Evolutionary conservation across 2,888 invertebrate species (phyloP), one percentile per base, ranked within the genome.

Genomic region (Melinaea menophilus): DNA sequence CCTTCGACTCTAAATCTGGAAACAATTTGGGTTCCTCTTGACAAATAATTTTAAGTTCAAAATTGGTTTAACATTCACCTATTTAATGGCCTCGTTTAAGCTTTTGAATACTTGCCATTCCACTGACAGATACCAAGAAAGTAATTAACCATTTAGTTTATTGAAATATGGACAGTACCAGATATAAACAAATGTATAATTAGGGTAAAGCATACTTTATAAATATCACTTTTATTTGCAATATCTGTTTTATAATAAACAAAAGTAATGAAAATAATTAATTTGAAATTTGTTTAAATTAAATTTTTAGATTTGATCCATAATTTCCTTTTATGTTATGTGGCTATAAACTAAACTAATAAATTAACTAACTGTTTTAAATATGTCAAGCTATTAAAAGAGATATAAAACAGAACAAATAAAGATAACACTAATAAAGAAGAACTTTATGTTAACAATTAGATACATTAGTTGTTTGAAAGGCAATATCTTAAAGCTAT

Each of bases 1-100:
- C 88, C 83, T 87, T 87, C 77, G 73, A 67, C 72, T 79, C 84
- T 89, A 89, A 87, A 88, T 88, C 80, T 84, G 86, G 88, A 85
- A 84, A 82, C 86, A 82, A 86, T 88, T 85, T 85, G 81, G 80
- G 81, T 84, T 86, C 74, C 77, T 76, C 81, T 79, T 83, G 86
- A 89, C 87, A 86, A 88, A 88, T 86, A 87, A 86, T 86, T 89
- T 51, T 81, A 73, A 77, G 79, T 75, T 84, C 86, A 85, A 64
- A 87, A 89, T 87, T 79, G 80, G 78, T 82, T 70, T 75, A 79
- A 83, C 83, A 80, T 81, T 73, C 82, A 79, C 78, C 79, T 77
- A 75, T 77, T 80, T 81, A 82, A 81, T 78, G 72, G 78, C 71
- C 78, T 79, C 81, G 84, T 85, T 51, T 84, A 77, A 75, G 71